A percentile compares a stretch with the other conserved stretches of the same genome.
Evolutionary conservation across 2,113 vertebrate species (phyloP).

Genomic region (Saguinus imperator): DNA sequence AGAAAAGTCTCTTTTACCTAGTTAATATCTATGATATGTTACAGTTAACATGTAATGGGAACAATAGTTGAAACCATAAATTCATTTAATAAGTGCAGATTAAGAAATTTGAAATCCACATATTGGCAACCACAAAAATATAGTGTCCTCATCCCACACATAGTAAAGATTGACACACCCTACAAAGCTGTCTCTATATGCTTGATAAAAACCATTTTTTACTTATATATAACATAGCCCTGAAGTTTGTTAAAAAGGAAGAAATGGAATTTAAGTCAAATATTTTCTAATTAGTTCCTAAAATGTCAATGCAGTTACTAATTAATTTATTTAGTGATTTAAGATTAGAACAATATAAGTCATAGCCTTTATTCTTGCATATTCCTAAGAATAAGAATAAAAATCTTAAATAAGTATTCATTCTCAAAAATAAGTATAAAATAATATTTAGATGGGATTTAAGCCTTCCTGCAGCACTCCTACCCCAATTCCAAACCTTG

Average conservation of each 20-base stretch:
- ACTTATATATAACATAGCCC: conserved; percentile 22
- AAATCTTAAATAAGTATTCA: neutral
- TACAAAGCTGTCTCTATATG: neutral
- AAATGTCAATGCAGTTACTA: neutral
- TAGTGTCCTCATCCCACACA: neutral
- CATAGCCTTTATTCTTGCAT: neutral
- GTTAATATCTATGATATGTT: conserved; percentile 24
- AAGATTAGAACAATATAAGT: conserved; percentile 31
- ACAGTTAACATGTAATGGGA: conserved; percentile 19
- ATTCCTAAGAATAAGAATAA: conserved; percentile 42
- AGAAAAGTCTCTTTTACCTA: conserved; percentile 32
- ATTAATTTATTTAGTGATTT: conserved; percentile 35
- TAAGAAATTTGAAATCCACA: conserved; percentile 47
- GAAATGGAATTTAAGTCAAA: conserved; percentile 48
- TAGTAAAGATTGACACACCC: neutral
- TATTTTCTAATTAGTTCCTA: neutral
- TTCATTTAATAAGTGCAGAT: conserved; percentile 20
- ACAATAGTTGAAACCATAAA: neutral
- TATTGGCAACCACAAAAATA: conserved; percentile 34
- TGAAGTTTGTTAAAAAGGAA: neutral
- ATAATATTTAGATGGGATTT: neutral
- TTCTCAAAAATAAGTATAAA: neutral
- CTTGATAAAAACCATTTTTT: conserved; percentile 43
- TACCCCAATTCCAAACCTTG: neutral
- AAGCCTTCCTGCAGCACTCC: neutral